These are phyloP conservation scores for Ennomos quercinarius DNA, from an alignment of 2,888 invertebrate species.

Conservation along the genomic window DNA sequence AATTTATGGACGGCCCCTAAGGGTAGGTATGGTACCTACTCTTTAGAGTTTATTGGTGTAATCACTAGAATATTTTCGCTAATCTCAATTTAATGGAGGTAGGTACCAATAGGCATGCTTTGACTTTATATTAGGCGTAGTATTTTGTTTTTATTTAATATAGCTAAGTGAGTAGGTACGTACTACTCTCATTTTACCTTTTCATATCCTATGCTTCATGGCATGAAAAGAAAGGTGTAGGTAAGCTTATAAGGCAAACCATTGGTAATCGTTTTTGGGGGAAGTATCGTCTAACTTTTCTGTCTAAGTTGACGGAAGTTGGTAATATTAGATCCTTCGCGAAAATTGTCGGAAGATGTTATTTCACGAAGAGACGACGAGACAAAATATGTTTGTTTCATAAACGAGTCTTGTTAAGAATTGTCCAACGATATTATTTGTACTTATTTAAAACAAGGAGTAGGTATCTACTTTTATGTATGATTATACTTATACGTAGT, in stretches of 20 bases:
- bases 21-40: no score
- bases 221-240: constrained; percentile 10
- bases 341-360: constrained; percentile 27
- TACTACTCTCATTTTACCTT: neutral
- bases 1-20: no score
- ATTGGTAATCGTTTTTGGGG: constrained; percentile 30
- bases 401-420: no score
- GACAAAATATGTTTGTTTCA: constrained; percentile 16
- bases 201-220: constrained; percentile 4
- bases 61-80: no score
- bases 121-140: no score
- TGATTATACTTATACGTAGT: no score
- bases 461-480: no score
- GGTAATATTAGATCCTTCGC: constrained; percentile 26
- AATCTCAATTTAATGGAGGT: no score
- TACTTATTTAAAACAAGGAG: neutral
- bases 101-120: no score
- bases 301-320: constrained; percentile 31
- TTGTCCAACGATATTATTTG: neutral
- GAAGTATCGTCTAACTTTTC: constrained; percentile 33
- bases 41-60: no score
- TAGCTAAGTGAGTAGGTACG: no score
- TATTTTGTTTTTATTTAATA: no score
- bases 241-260: constrained; percentile 22
- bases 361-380: constrained; percentile 16